Evolutionary conservation across 2,888 invertebrate genomes (phyloP).

Genomic region (Protophormia terraenovae): DNA sequence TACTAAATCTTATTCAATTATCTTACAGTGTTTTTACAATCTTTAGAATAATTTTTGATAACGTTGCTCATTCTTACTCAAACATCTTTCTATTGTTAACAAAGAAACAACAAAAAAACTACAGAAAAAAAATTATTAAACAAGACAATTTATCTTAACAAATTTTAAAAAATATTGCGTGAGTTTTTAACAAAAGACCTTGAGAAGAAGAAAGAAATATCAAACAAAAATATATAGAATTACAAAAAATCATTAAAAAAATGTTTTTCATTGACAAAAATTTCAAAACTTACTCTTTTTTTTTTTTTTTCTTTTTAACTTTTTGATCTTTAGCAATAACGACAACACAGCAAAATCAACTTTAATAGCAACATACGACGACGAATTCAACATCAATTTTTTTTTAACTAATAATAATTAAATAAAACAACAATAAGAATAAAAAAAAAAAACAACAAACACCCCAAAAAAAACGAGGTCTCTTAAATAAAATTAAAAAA

Average conservation of each 20-base stretch:
- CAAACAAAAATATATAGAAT: constrained; percentile 21
- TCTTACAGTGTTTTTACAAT: not conserved
- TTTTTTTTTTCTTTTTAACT: not conserved
- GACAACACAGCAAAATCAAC: too few species aligned
- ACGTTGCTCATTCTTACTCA: not conserved
- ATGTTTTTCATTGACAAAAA: not conserved
- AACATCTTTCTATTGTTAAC: constrained; percentile 2
- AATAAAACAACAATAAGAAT: constrained; percentile 16
- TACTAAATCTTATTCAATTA: not conserved
- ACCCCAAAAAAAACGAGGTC: not conserved
- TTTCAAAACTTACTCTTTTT: not conserved
- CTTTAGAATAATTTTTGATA: constrained; percentile 23
- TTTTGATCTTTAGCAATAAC: constrained; percentile 48
- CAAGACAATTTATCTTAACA: constrained; percentile 36
- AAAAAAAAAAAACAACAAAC: not conserved
- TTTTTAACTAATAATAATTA: constrained; percentile 20
- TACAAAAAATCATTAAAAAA: constrained; percentile 11
- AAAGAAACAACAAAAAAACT: not conserved
- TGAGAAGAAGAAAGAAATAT: constrained; percentile 24
- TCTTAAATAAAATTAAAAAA: not conserved
- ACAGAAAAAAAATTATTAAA: not conserved
- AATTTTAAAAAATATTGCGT: constrained; percentile 15
- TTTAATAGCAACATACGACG: too few species aligned
- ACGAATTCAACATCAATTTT: constrained; percentile 36
- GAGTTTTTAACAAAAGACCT: constrained; percentile 45